These are phyloP conservation scores for Polydrusus pterygomalis DNA, from an alignment of 2,888 invertebrate species.

Conservation along the genomic window DNA sequence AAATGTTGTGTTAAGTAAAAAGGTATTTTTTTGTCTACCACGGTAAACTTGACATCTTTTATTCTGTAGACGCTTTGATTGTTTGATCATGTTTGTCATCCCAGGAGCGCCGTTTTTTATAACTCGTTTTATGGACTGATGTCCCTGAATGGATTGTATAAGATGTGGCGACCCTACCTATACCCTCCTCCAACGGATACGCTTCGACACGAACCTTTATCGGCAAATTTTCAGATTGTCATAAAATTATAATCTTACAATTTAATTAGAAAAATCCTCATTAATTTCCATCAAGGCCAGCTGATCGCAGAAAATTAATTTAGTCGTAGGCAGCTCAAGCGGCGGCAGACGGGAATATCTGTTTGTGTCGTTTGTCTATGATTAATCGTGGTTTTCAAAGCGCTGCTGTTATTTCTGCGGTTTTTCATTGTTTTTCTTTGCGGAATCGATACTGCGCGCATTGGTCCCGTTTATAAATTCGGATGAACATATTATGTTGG, in stretches of 20 bases:
- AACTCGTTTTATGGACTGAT: too few species aligned
- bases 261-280: constrained; percentile 20
- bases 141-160: too few species aligned
- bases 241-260: constrained; percentile 1
- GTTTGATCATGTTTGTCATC: too few species aligned
- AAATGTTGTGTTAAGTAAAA: too few species aligned
- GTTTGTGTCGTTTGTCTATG: constrained; percentile 29
- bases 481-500: background rate
- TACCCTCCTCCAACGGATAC: too few species aligned
- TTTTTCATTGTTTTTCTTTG: constrained; percentile 24
- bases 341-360: constrained; percentile 21
- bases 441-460: constrained; percentile 11
- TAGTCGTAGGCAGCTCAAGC: constrained; percentile 16
- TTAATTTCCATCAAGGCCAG: constrained; percentile 25
- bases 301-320: constrained; percentile 19
- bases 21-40: too few species aligned
- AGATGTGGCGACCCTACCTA: too few species aligned
- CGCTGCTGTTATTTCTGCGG: constrained; percentile 17
- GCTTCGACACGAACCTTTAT: too few species aligned
- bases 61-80: too few species aligned
- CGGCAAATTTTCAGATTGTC: background rate
- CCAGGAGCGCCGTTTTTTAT: too few species aligned
- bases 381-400: constrained; percentile 25
- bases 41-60: too few species aligned
- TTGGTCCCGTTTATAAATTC: too few species aligned